Conservation (phyloP, 2,113 vertebrate genomes). For the Gracilinanus agilis region DNA sequence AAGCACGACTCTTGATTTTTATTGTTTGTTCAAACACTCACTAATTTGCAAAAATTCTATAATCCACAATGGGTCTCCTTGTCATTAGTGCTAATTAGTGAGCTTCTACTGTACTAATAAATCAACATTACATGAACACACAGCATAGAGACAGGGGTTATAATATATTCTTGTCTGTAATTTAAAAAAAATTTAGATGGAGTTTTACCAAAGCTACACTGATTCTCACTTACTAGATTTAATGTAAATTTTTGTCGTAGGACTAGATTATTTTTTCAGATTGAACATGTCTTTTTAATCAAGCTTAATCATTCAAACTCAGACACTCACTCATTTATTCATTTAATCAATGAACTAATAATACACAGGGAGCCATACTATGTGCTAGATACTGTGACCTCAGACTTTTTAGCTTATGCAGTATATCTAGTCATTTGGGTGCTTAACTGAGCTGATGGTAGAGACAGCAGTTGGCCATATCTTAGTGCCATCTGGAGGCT, state of each 20-base stretch:
- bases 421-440: background rate
- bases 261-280: background rate
- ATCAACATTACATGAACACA: conserved; percentile 73
- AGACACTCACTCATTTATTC: background rate
- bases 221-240: conserved; percentile 45
- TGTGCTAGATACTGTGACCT: background rate
- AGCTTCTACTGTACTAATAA: conserved; percentile 76
- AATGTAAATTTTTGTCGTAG: background rate
- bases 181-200: conserved; percentile 41
- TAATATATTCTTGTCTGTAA: conserved; percentile 56
- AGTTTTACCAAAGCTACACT: conserved; percentile 23
- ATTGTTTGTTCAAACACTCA: conserved; percentile 72
- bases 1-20: conserved; percentile 68
- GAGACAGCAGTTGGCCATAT: background rate
- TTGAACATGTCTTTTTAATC: background rate
- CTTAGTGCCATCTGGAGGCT: conserved; percentile 6
- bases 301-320: background rate
- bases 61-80: conserved; percentile 75
- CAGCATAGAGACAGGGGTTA: conserved; percentile 39
- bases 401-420: background rate
- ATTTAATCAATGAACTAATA: background rate
- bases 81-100: conserved; percentile 79
- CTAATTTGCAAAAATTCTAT: conserved; percentile 77
- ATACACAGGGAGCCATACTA: background rate
- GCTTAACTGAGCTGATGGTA: background rate